Evolutionary conservation across 2,113 vertebrate species (phyloP), one percentile per base, ranked within the genome.

Genomic region (Rutilus rutilus): DNA sequence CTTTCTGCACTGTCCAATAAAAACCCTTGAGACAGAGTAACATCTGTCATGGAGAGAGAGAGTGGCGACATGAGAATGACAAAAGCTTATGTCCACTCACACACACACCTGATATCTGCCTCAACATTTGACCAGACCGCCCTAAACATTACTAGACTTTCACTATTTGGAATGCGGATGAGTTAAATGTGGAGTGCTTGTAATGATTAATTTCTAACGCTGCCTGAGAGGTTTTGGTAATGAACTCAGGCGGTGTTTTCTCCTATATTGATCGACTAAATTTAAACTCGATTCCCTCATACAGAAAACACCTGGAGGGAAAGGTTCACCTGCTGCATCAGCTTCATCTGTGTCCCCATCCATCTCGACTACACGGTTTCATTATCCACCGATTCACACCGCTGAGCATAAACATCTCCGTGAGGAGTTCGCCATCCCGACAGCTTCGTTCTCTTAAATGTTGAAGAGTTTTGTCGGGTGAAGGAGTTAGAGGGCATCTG

Each of bases 1-100:
- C 87, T 83, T 83, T 88, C 81, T 81, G 27, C 87, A 84, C 77
- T 84, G 67, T 86, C 87, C 87, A 88, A 86, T 84, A 86, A 84
- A 86, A 81, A 57, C 85, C 87, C 77, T 80, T 11, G 82, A 86
- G 87, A 88, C 59, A 84, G 4, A 52, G 59, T 12, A 88, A 84
- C 85, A 88, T 88, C 77, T 88, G 87, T 86, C 87, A 84, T 85
- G 65, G 45, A 80, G 4, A 80, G 21, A 81, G 27, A 30, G 60
- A 54, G 30, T 42, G 45, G 52, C 45, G 65, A 27, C 15, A 25
- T n/a, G 74, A 85, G 45, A 36, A 8, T 23, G 36, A 60, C 67
- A 71, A 71, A 71, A 71, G 39, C 9, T 19, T 5, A 10, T 25
- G n/a, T n/a, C n/a, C 33, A 69, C 8, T 11, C 19, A 39, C 9